Conservation (phyloP, 30 jellyfish, hydroid and myxozoan species). For the Hydra vulgaris region DNA sequence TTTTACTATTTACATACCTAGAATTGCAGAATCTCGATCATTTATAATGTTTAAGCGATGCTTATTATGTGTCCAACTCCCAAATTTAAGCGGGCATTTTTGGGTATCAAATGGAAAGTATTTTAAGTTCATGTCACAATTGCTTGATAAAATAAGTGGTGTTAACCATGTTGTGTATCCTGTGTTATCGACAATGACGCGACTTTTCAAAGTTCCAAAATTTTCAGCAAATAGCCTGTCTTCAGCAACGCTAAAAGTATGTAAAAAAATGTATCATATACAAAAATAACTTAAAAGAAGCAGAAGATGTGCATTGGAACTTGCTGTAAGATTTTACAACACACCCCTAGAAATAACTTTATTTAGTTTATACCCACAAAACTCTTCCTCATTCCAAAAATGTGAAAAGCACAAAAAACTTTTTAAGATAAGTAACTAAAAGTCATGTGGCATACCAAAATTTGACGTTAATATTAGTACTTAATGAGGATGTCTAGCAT, state of each 20-base stretch:
- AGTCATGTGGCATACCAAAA: too few relatives aligned
- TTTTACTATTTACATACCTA: too few relatives aligned
- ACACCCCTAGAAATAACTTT: too few relatives aligned
- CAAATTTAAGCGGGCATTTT: conserved; percentile 63
- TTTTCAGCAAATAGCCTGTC: conserved; percentile 43
- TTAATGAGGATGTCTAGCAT: too few relatives aligned
- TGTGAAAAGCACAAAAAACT: too few relatives aligned
- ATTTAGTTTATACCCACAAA: too few relatives aligned
- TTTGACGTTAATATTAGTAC: too few relatives aligned
- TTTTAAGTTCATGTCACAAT: conserved; percentile 50
- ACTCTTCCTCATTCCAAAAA: too few relatives aligned
- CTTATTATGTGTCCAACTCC: conserved; percentile 71
- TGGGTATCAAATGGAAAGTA: conserved; percentile 80
- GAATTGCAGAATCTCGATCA: neutral
- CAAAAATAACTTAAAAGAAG: neutral
- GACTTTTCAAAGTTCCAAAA: conserved; percentile 41
- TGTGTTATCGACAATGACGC: conserved; percentile 18
- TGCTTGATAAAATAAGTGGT: conserved; percentile 52
- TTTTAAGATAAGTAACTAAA: too few relatives aligned
- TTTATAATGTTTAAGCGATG: conserved; percentile 26
- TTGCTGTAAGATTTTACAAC: too few relatives aligned
- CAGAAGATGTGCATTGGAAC: neutral
- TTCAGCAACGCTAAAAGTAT: conserved; percentile 49
- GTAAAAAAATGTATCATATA: neutral
- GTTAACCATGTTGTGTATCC: conserved; percentile 65